Evolutionary conservation across 2,888 invertebrate species (phyloP).

Genomic region (Drosophila bunnanda): DNA sequence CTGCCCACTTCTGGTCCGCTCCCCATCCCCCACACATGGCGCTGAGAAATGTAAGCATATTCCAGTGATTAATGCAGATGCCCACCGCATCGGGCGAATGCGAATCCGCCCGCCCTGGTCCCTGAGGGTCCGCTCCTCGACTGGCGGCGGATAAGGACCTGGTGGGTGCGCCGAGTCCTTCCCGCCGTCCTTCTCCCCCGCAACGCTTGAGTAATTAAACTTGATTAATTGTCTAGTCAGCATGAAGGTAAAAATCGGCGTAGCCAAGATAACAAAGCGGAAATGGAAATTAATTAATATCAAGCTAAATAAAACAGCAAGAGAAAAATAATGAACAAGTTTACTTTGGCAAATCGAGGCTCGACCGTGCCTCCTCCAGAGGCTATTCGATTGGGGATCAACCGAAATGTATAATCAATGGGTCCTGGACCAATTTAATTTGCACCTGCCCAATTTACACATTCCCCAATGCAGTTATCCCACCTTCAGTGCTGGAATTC

Average conservation of each 20-base stretch:
- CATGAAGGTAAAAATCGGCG: slow-evolving; percentile 75
- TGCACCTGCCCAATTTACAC: slow-evolving; percentile 57
- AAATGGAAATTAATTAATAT: slow-evolving; percentile 76
- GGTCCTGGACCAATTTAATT: slow-evolving; percentile 30
- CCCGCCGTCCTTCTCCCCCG: slow-evolving; percentile 27
- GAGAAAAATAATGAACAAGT: slow-evolving; percentile 42
- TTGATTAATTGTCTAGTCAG: slow-evolving; percentile 81
- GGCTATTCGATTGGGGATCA: slow-evolving; percentile 7
- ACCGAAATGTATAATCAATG: slow-evolving; percentile 8
- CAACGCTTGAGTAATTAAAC: slow-evolving; percentile 75
- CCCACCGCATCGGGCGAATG: slow-evolving; percentile 42
- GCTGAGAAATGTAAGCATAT: slow-evolving; percentile 74
- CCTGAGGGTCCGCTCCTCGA: slow-evolving; percentile 11
- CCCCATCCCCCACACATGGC: slow-evolving; percentile 33
- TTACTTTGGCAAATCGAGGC: slow-evolving; percentile 13
- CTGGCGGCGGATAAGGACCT: slow-evolving; percentile 22
- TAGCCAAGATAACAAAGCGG: slow-evolving; percentile 70
- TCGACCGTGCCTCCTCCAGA: slow-evolving; percentile 26
- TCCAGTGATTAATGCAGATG: slow-evolving; percentile 73
- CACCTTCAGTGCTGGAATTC: slow-evolving; percentile 48
- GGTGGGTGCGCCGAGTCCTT: slow-evolving; percentile 29
- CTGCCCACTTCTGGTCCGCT: slow-evolving; percentile 1
- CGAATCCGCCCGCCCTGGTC: slow-evolving; percentile 13
- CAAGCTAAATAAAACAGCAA: slow-evolving; percentile 37
- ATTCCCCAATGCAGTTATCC: slow-evolving; percentile 13